Evolutionary conservation across 1,140 invertebrate genomes (phyloP).

Genomic region (Panagrolaimus sp.): DNA sequence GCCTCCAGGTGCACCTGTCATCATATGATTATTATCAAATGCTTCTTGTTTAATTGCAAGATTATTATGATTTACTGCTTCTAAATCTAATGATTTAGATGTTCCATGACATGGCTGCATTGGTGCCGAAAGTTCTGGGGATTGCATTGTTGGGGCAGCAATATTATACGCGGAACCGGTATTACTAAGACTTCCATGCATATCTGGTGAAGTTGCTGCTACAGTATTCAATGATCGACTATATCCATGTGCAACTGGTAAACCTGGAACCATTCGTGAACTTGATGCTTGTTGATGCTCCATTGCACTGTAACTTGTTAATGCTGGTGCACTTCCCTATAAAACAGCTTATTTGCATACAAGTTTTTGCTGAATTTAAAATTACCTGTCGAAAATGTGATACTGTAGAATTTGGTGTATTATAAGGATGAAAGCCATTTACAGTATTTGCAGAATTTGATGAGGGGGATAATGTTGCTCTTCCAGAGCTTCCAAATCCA

Average conservation of each 20-base stretch:
- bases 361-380: too few relatives aligned
- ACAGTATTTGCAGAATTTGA: constrained; percentile 21
- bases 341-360: too few relatives aligned
- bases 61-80: constrained; percentile 15
- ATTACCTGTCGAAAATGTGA: constrained; percentile 24
- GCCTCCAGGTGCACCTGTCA: neutral
- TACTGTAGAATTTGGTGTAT: constrained; percentile 2
- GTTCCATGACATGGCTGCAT: constrained; percentile 15
- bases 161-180: neutral
- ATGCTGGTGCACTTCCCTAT: neutral
- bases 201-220: neutral
- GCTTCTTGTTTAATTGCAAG: constrained; percentile 14
- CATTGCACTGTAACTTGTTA: constrained; percentile 6
- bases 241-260: constrained; percentile 21
- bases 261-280: neutral
- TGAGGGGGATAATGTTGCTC: constrained; percentile 21
- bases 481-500: constrained; percentile 25
- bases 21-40: neutral
- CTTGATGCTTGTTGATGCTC: constrained; percentile 18
- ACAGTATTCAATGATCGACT: constrained; percentile 16
- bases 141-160: neutral
- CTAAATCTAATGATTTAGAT: constrained; percentile 22
- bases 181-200: neutral
- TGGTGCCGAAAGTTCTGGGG: neutral
- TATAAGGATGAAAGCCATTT: neutral